phyloP scores from a whole-genome alignment of 1,140 invertebrate genomes.

The Thaumatotibia leucotreta region DNA sequence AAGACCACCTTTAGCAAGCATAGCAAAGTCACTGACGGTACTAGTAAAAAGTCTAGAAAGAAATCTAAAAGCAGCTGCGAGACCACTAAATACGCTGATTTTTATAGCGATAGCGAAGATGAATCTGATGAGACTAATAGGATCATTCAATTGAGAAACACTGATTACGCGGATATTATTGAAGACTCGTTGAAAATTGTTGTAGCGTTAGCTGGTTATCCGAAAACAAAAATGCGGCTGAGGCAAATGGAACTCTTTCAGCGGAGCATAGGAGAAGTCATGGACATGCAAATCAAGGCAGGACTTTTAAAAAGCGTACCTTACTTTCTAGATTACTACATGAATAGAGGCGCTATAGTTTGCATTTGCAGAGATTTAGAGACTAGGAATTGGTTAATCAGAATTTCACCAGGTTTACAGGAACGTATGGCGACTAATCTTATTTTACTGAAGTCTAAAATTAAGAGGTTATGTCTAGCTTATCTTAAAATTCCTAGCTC shows the following conservation, averaged over 20 bases:
- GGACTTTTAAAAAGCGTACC: slow-evolving; percentile 51
- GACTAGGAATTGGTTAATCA: slow-evolving; percentile 56
- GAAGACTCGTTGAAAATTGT: slow-evolving; percentile 53
- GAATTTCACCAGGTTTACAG: slow-evolving; percentile 52
- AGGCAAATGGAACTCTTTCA: slow-evolving; percentile 54
- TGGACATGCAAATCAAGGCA: slow-evolving; percentile 60
- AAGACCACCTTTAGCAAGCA: slow-evolving; percentile 22
- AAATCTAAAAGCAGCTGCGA: slow-evolving; percentile 33
- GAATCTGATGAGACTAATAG: slow-evolving; percentile 51
- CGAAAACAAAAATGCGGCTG: slow-evolving; percentile 52
- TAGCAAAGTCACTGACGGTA: slow-evolving; percentile 26
- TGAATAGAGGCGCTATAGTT: slow-evolving; percentile 60
- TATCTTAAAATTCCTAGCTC: slow-evolving; percentile 48
- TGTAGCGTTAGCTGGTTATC: slow-evolving; percentile 51
- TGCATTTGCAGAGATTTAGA: slow-evolving; percentile 59
- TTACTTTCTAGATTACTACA: slow-evolving; percentile 54
- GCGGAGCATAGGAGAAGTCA: slow-evolving; percentile 41
- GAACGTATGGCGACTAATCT: slow-evolving; percentile 53
- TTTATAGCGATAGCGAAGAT: slow-evolving; percentile 43
- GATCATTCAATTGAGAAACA: slow-evolving; percentile 47
- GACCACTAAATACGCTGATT: slow-evolving; percentile 41
- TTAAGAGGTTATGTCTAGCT: slow-evolving; percentile 53
- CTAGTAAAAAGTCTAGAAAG: slow-evolving; percentile 32
- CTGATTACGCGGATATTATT: slow-evolving; percentile 57
- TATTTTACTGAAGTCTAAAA: slow-evolving; percentile 46